A percentile compares a stretch with the other conserved stretches of the same genome.
phyloP scores from a whole-genome alignment of 2,888 invertebrate genomes.

The Hanleya hanleyi region DNA sequence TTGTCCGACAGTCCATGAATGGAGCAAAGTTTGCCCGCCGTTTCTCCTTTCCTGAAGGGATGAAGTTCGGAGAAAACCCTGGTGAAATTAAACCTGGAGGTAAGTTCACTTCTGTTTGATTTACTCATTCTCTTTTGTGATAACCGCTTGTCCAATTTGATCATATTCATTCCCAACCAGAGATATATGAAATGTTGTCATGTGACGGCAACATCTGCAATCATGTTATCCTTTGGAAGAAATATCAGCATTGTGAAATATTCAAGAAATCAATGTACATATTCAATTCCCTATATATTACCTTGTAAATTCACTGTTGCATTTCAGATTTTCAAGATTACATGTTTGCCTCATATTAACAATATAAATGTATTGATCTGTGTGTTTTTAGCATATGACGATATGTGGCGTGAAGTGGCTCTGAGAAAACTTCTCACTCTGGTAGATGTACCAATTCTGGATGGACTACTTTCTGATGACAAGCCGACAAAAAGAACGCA shows the following conservation, averaged over 20 bases:
- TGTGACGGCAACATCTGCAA: too few relatives aligned
- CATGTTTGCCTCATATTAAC: too few relatives aligned
- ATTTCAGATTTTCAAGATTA: too few relatives aligned
- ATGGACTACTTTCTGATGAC: conserved; percentile 59
- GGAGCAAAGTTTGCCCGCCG: not conserved
- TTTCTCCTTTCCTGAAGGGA: not conserved
- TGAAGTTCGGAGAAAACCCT: conserved; percentile 1
- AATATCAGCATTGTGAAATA: too few relatives aligned
- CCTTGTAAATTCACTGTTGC: too few relatives aligned
- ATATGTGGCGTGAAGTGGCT: conserved; percentile 65
- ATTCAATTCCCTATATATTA: too few relatives aligned
- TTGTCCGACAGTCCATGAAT: not conserved
- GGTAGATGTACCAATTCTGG: conserved; percentile 69
- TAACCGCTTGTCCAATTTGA: too few relatives aligned
- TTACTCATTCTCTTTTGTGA: too few relatives aligned
- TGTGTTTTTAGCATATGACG: conserved; percentile 55
- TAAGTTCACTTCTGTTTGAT: not conserved
- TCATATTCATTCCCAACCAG: too few relatives aligned
- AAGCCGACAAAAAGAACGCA: conserved; percentile 28
- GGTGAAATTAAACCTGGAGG: not conserved
- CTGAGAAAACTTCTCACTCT: conserved; percentile 64
- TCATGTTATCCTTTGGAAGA: too few relatives aligned
- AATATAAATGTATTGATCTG: conserved; percentile 2
- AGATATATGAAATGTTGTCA: too few relatives aligned
- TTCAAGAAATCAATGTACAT: too few relatives aligned